A percentile compares a stretch with the other conserved stretches of the same genome.
These are phyloP conservation scores for Xenopus petersii DNA, from an alignment of 2,797 vertebrate species.

Conservation along the genomic window DNA sequence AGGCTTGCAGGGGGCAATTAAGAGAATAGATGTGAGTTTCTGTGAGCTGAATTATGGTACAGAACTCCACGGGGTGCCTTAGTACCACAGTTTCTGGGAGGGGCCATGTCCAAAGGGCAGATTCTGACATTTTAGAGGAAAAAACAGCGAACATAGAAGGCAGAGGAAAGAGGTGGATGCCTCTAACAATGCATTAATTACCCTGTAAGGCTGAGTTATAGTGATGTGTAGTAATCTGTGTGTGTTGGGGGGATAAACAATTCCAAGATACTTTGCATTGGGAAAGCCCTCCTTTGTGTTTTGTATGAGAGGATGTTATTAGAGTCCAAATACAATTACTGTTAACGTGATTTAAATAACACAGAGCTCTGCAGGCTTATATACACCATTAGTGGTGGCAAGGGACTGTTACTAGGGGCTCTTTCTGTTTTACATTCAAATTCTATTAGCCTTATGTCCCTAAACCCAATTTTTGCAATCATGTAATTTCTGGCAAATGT, in stretches of 20 bases:
- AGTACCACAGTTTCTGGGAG: slow-evolving; percentile 46
- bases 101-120: slow-evolving; percentile 41
- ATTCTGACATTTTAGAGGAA: slow-evolving; percentile 36
- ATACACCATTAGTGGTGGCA: too few species aligned
- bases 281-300: neutral
- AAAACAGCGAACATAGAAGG: neutral
- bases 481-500: too few species aligned
- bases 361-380: too few species aligned
- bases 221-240: neutral
- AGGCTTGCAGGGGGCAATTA: slow-evolving; percentile 29
- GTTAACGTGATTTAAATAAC: too few species aligned
- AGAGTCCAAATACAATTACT: neutral
- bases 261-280: neutral
- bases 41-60: slow-evolving; percentile 36
- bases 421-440: too few species aligned
- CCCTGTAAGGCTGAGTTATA: neutral
- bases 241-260: neutral
- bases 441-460: too few species aligned
- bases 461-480: too few species aligned
- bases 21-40: slow-evolving; percentile 45
- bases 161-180: neutral
- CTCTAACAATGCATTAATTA: slow-evolving; percentile 7
- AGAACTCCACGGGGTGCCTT: slow-evolving; percentile 40
- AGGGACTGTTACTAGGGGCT: too few species aligned
- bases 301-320: neutral